Evolutionary conservation across 2,113 vertebrate genomes (phyloP).

Genomic region (Panthera tigris): DNA sequence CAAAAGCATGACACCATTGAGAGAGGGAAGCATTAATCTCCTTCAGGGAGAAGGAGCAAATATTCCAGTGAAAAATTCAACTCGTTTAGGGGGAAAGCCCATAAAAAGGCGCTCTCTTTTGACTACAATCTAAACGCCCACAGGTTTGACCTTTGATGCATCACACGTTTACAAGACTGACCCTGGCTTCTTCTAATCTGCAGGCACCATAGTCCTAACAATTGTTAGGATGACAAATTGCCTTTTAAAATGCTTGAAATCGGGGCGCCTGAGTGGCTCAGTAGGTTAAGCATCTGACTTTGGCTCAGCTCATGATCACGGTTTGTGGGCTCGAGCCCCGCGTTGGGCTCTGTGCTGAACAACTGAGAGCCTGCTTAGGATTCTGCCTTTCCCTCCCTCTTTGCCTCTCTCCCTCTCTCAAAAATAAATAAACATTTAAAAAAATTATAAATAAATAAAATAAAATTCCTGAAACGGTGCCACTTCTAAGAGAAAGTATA

Average conservation of each 20-base stretch:
- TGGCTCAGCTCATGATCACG: too few species aligned
- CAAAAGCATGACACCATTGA: background rate
- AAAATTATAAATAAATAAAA: too few species aligned
- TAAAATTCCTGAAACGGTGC: slow-evolving; percentile 12
- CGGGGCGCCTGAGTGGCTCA: too few species aligned
- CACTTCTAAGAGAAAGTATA: background rate
- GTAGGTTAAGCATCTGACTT: too few species aligned
- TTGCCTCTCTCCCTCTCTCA: too few species aligned
- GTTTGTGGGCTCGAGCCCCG: too few species aligned
- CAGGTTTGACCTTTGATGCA: background rate
- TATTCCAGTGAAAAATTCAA: background rate
- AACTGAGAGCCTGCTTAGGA: too few species aligned
- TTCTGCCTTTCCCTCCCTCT: too few species aligned
- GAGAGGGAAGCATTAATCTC: background rate
- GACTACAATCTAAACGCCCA: background rate
- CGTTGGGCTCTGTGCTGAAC: too few species aligned
- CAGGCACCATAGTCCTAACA: background rate
- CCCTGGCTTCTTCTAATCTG: background rate
- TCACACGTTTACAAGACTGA: background rate
- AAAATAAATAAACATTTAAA: too few species aligned
- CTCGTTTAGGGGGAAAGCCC: background rate
- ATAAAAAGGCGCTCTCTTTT: background rate
- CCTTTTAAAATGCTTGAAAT: slow-evolving; percentile 38
- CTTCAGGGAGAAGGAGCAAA: background rate
- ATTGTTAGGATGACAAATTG: background rate